Percentiles rank a stretch among this genome's conserved stretches.
Evolutionary conservation across 2,797 vertebrate genomes (phyloP).

Genomic region (Cetoscarus ocellatus): DNA sequence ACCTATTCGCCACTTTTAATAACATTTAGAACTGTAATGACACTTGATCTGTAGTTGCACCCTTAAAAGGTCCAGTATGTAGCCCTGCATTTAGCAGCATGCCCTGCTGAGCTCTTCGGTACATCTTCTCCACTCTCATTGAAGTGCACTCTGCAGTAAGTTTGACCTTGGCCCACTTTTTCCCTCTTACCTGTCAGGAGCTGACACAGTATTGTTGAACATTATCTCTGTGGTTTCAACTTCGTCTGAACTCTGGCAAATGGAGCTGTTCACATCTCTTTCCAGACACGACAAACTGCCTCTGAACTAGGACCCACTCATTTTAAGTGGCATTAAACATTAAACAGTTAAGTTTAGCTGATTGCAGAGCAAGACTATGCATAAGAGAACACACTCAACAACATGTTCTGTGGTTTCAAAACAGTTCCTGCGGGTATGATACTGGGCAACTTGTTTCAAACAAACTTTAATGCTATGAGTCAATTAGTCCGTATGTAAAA

Average conservation of each 20-base stretch:
- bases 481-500: no score
- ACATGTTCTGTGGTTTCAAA: background rate
- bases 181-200: slow-evolving; percentile 37
- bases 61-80: background rate
- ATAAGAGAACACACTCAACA: no score
- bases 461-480: no score
- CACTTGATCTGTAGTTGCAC: background rate
- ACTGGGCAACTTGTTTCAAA: no score
- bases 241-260: slow-evolving; percentile 31
- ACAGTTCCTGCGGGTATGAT: no score
- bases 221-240: slow-evolving; percentile 27
- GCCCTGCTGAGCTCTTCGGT: background rate
- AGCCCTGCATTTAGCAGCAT: background rate
- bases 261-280: background rate
- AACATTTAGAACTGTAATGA: slow-evolving; percentile 1
- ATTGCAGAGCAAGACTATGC: background rate
- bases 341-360: background rate
- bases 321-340: slow-evolving; percentile 3
- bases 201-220: slow-evolving; percentile 38
- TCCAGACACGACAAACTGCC: background rate
- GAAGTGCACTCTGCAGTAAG: slow-evolving; percentile 33
- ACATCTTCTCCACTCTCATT: slow-evolving; percentile 28
- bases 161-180: slow-evolving; percentile 61
- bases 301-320: background rate
- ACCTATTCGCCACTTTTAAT: no score